Base-by-base conservation (phyloP, 2,113 vertebrate genomes). In the Engystomops pustulosus region DNA sequence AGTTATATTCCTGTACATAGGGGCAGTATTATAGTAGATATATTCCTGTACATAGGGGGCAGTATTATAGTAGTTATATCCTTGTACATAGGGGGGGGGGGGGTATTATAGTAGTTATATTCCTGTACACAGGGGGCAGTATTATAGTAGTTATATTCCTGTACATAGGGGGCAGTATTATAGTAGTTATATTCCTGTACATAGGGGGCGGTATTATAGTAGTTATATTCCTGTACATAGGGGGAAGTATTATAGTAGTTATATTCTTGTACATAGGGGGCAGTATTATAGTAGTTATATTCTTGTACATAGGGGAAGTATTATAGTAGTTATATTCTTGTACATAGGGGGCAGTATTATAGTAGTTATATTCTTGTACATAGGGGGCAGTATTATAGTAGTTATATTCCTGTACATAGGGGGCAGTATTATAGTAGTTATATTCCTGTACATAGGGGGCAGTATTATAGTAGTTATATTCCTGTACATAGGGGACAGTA, bases 21-120 rank as follows among this genome's bases (percentile, higher is more conserved):
- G 4, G 18, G 53, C 53, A 25, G 53, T 25, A 58, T 58, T 58
- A 58, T 25, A 58, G 53, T 58, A 58, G 53, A 23, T 58, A 58
- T 58, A 58, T 58, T 58, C 53, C 25, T 58, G 53, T 58, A 58
- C 5, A 58, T 58, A 58, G n/a, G 53, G 10, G 9, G 53, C n/a
- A 58, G 53, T 58, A 58, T 23, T 58, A 58, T 58, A 58, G 53
- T 58, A 60, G 55, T 60, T 60, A 60, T 60, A 60, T 60, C 27
- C 55, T 27, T 60, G 55, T 60, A 60, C 7, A 60, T 4, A 25
- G n/a, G n/a, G n/a, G n/a, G n/a, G 23, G 53, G n/a, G 10, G 55
- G 23, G 27, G 55, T 60, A 60, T 60, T 60, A 60, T 60, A 60
- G 23, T 27, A 60, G 55, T 60, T 60, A 27, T 60, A 60, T 25